phyloP scores from a whole-genome alignment of 1,140 invertebrate genomes.

The Psix sp. region DNA sequence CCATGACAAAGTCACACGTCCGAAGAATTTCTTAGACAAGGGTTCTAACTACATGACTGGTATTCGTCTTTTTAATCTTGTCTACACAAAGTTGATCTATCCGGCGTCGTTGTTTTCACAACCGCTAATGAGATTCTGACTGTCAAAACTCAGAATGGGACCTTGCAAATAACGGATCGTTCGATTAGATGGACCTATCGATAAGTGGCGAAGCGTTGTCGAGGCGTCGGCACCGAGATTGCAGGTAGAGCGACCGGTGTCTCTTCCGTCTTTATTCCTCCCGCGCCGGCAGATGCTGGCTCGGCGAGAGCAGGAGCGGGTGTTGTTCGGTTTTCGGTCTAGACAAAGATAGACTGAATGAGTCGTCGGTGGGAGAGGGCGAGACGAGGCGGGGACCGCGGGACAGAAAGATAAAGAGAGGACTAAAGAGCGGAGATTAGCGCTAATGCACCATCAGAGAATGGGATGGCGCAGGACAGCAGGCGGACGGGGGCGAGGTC shows the following conservation, averaged over 20 bases:
- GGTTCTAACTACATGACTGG: too few relatives aligned
- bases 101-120: slow-evolving; percentile 65
- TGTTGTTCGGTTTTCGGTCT: slow-evolving; percentile 2
- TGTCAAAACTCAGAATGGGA: slow-evolving; percentile 74
- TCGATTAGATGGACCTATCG: slow-evolving; percentile 73
- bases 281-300: slow-evolving; percentile 31
- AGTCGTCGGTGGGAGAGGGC: slow-evolving; percentile 33
- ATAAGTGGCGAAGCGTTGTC: slow-evolving; percentile 48
- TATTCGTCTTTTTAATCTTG: too few relatives aligned
- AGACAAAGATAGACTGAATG: slow-evolving; percentile 22
- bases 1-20: too few relatives aligned
- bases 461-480: slow-evolving; percentile 66
- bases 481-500: slow-evolving; percentile 65
- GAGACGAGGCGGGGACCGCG: slow-evolving; percentile 24
- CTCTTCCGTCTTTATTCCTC: slow-evolving; percentile 32
- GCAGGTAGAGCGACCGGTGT: slow-evolving; percentile 32
- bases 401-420: slow-evolving; percentile 74
- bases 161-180: slow-evolving; percentile 72
- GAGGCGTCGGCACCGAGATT: slow-evolving; percentile 35
- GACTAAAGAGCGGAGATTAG: slow-evolving; percentile 78
- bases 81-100: slow-evolving; percentile 51
- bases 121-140: slow-evolving; percentile 76
- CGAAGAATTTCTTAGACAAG: too few relatives aligned
- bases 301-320: slow-evolving; percentile 32
- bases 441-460: slow-evolving; percentile 77